phyloP scores from a whole-genome alignment of 2,888 invertebrate species.

The Dynastes tityus region DNA sequence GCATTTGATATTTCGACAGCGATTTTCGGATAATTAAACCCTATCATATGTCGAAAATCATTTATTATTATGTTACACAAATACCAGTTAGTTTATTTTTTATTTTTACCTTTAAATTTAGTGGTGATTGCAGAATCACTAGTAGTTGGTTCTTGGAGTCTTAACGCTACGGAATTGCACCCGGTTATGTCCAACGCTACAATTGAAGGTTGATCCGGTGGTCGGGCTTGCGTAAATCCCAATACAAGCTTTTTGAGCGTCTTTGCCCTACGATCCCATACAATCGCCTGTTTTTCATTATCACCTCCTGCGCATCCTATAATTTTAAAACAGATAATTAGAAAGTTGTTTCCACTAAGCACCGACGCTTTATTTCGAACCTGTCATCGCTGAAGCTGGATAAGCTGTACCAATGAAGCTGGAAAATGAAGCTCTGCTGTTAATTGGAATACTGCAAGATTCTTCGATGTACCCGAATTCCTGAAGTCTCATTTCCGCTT shows the following conservation, averaged over 20 bases:
- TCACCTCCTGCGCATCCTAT: conserved; percentile 82
- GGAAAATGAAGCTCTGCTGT: conserved; percentile 74
- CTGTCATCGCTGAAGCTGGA: conserved; percentile 68
- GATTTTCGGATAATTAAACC: no score
- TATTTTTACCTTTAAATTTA: conserved; percentile 86
- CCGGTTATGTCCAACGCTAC: conserved; percentile 86
- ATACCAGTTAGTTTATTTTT: no score
- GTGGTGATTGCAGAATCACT: conserved; percentile 87
- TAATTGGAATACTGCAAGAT: conserved; percentile 70
- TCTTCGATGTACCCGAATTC: conserved; percentile 77
- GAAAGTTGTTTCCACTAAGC: not conserved
- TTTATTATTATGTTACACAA: no score
- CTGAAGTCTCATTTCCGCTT: conserved; percentile 88
- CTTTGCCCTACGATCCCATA: conserved; percentile 90
- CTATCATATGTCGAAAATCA: no score
- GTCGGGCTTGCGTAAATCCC: conserved; percentile 90
- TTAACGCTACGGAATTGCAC: conserved; percentile 77
- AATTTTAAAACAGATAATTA: conserved; percentile 40
- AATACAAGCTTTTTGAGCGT: conserved; percentile 84
- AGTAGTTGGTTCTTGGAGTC: conserved; percentile 80
- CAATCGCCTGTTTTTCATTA: conserved; percentile 87
- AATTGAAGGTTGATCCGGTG: conserved; percentile 86
- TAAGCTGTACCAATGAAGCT: conserved; percentile 73
- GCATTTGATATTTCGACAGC: not conserved
- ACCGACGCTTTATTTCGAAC: conserved; percentile 55